These are phyloP conservation scores for Tyrophagus putrescentiae DNA, from an alignment of 1,140 invertebrate genomes.

Conservation along the genomic window DNA sequence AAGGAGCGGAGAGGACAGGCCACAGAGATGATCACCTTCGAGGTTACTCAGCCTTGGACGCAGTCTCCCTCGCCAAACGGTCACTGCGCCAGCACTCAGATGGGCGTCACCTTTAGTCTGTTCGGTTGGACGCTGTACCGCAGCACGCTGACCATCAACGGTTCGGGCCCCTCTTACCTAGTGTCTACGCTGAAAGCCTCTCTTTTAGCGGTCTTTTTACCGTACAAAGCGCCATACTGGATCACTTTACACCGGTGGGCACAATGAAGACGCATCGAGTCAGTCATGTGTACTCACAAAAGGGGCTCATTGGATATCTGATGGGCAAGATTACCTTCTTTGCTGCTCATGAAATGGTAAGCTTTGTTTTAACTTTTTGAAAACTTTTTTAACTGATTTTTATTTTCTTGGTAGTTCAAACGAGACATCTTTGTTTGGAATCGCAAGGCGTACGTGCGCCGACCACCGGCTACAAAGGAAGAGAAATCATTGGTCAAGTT, in stretches of 20 bases:
- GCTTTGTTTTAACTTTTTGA: constrained; percentile 20
- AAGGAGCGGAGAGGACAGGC: too few relatives aligned
- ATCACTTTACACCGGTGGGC: constrained; percentile 61
- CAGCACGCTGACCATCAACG: too few relatives aligned
- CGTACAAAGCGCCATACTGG: constrained; percentile 49
- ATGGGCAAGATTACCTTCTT: constrained; percentile 51
- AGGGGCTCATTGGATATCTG: constrained; percentile 39
- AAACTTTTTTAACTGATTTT: too few relatives aligned
- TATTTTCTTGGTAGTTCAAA: too few relatives aligned
- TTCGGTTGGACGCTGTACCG: too few relatives aligned
- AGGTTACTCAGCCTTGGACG: not conserved
- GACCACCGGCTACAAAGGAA: constrained; percentile 55
- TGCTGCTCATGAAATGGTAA: constrained; percentile 59
- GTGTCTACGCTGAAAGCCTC: too few relatives aligned
- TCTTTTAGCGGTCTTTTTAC: constrained; percentile 43
- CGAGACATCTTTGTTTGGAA: constrained; percentile 78
- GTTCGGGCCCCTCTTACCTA: too few relatives aligned
- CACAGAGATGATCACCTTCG: too few relatives aligned
- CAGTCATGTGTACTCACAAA: constrained; percentile 53
- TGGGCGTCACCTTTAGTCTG: not conserved
- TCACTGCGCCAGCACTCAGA: not conserved
- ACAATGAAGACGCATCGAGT: constrained; percentile 59
- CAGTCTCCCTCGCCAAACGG: not conserved
- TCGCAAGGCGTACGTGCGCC: constrained; percentile 55
- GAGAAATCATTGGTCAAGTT: constrained; percentile 54